Evolutionary conservation across 2,797 vertebrate genomes (phyloP).

Genomic region (Schizothorax lantsangensis): DNA sequence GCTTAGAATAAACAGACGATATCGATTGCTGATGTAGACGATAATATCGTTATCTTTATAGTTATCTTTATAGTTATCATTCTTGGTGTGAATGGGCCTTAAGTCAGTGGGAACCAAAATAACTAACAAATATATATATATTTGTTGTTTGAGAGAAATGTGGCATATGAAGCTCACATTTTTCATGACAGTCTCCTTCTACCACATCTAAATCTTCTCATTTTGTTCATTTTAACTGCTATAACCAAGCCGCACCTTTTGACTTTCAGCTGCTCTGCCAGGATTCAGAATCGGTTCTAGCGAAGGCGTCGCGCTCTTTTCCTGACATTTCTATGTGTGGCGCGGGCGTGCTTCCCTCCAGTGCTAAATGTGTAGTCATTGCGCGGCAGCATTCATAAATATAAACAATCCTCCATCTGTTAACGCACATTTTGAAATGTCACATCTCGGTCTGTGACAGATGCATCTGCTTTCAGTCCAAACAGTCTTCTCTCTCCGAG

Average conservation of each 20-base stretch:
- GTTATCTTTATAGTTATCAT: too few relatives aligned
- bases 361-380: constrained; percentile 53
- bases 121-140: not conserved
- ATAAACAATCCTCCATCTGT: constrained; percentile 63
- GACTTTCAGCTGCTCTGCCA: not conserved
- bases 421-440: constrained; percentile 56
- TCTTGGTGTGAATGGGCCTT: too few relatives aligned
- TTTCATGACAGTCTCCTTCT: not conserved
- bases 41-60: too few relatives aligned
- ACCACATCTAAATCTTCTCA: not conserved
- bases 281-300: constrained; percentile 44
- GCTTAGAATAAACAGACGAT: too few relatives aligned
- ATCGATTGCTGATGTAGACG: too few relatives aligned
- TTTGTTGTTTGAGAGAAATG: not conserved
- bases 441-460: constrained; percentile 55
- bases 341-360: constrained; percentile 37
- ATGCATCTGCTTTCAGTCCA: constrained; percentile 49
- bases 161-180: not conserved
- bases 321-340: constrained; percentile 40
- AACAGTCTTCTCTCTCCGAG: constrained; percentile 45
- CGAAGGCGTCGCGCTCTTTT: constrained; percentile 5
- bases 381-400: constrained; percentile 60
- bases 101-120: too few relatives aligned
- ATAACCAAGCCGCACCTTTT: constrained; percentile 9
- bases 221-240: constrained; percentile 31